Evolutionary conservation across 2,113 vertebrate genomes (phyloP).

Genomic region (Struthidea cinerea): DNA sequence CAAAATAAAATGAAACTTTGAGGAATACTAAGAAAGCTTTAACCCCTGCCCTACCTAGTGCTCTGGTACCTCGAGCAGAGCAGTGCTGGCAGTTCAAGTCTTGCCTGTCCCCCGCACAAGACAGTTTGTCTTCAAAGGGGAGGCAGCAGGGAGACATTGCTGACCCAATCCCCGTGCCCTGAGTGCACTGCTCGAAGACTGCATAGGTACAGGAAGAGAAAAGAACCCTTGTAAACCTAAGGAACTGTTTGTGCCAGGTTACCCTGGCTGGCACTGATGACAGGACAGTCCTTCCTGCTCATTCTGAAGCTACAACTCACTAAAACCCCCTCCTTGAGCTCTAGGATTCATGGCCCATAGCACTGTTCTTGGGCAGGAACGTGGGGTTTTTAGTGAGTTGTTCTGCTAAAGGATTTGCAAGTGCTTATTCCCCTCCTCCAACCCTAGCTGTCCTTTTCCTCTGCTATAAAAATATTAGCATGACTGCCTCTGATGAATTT

Average conservation of each 20-base stretch:
- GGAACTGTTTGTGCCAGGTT: neutral
- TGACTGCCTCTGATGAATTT: neutral
- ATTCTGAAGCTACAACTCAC: neutral
- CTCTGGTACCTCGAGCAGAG: neutral
- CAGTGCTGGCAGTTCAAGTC: neutral
- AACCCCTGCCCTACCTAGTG: neutral
- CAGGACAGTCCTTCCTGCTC: neutral
- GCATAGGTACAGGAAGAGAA: neutral
- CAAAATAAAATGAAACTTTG: neutral
- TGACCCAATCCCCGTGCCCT: neutral
- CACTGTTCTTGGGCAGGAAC: neutral
- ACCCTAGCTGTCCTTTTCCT: neutral
- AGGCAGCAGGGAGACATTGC: neutral
- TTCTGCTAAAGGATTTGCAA: neutral
- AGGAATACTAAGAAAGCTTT: neutral
- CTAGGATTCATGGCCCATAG: neutral
- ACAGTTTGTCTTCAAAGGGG: neutral
- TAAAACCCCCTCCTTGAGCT: neutral
- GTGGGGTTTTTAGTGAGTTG: rapidly evolving
- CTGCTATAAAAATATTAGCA: neutral
- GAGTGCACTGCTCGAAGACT: neutral
- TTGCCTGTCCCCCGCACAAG: neutral
- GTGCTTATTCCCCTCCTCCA: neutral
- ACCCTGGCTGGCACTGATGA: neutral
- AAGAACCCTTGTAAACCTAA: neutral